Conservation (phyloP, 2,113 vertebrate genomes). For the Capreolus pygargus region DNA sequence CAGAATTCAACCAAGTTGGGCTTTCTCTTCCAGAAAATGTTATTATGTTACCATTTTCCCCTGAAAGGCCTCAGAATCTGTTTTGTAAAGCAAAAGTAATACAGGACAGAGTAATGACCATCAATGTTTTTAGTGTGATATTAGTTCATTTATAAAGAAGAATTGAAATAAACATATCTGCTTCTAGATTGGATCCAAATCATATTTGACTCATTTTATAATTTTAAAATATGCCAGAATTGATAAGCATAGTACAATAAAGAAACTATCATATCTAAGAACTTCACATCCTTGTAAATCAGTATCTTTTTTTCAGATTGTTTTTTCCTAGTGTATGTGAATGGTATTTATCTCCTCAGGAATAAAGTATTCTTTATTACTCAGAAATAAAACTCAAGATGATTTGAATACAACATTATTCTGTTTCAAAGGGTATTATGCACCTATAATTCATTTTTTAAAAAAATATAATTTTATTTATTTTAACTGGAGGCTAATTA, state of each 20-base stretch:
- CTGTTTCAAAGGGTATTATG: background rate
- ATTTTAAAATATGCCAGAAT: background rate
- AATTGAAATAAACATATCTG: background rate
- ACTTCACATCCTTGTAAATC: background rate
- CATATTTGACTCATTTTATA: background rate
- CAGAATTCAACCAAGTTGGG: background rate
- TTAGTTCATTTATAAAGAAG: background rate
- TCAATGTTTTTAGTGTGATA: background rate
- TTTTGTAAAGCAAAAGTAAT: background rate
- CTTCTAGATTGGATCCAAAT: background rate
- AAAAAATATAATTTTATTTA: too few species aligned
- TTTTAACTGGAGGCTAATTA: too few species aligned
- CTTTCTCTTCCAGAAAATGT: background rate
- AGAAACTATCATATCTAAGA: background rate
- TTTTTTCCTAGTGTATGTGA: background rate
- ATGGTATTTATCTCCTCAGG: slow-evolving; percentile 13
- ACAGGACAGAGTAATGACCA: background rate
- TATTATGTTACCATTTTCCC: background rate
- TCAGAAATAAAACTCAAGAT: background rate
- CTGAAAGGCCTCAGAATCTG: background rate
- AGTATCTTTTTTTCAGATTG: background rate
- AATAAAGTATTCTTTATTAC: background rate
- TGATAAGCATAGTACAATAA: background rate
- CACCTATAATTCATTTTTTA: background rate
- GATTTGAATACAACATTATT: background rate